Conservation (phyloP, 2,113 vertebrate species). For the Rhegmatorhina hoffmannsi region DNA sequence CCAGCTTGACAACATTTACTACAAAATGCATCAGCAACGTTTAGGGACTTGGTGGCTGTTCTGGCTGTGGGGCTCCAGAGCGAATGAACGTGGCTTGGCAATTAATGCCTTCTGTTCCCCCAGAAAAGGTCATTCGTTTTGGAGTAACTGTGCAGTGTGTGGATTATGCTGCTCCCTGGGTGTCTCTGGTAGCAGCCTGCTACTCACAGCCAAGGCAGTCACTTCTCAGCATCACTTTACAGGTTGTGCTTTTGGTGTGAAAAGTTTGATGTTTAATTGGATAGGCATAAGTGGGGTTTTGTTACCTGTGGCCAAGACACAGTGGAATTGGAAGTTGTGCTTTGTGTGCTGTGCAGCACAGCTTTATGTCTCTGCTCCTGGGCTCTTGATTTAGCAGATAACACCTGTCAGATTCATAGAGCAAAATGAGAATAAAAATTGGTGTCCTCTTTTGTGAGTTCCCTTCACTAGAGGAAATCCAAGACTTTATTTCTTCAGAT, state of each 20-base stretch:
- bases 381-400: background rate
- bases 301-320: background rate
- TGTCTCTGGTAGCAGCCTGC: background rate
- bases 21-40: background rate
- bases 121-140: background rate
- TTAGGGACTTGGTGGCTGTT: background rate
- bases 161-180: background rate
- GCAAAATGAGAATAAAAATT: background rate
- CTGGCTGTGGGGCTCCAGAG: background rate
- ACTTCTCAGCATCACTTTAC: background rate
- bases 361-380: background rate
- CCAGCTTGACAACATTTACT: background rate
- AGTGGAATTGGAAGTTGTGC: background rate
- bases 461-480: background rate
- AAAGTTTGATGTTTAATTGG: background rate
- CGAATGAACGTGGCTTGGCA: background rate
- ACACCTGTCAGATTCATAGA: background rate
- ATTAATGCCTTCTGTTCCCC: background rate
- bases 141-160: background rate
- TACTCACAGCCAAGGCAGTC: background rate
- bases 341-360: background rate
- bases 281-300: background rate
- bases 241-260: background rate
- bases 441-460: background rate
- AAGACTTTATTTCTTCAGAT: background rate